These are phyloP conservation scores for Rousettus madagascariensis DNA, from an alignment of 2,797 vertebrate species.

Conservation along the genomic window DNA sequence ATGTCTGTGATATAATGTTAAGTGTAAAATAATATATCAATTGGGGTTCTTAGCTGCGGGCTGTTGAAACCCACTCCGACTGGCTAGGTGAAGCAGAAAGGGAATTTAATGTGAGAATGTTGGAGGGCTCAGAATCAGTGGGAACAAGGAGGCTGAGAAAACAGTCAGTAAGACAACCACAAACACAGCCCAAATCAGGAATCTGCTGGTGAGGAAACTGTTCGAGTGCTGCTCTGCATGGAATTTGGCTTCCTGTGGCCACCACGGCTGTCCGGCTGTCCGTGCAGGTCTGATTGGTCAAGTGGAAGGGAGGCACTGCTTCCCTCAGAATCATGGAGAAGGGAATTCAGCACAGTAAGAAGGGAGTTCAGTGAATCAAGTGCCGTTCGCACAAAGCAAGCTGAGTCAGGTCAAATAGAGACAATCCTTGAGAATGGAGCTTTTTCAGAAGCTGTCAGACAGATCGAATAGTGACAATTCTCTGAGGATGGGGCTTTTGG, in stretches of 20 bases:
- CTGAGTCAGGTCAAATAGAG: background rate
- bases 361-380: background rate
- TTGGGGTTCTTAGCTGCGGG: background rate
- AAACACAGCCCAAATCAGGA: background rate
- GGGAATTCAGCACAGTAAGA: background rate
- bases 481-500: background rate
- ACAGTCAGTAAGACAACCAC: background rate
- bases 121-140: background rate
- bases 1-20: background rate
- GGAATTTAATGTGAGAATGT: background rate
- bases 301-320: background rate
- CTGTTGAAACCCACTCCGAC: background rate
- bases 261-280: background rate
- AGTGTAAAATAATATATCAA: background rate
- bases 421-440: background rate
- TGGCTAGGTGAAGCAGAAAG: background rate
- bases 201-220: background rate
- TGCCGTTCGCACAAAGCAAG: background rate
- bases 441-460: background rate
- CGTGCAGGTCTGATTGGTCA: background rate
- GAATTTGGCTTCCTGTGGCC: accelerated
- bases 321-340: background rate
- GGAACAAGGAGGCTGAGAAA: background rate
- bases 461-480: background rate
- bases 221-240: background rate